A percentile compares a stretch with the other conserved stretches of the same genome.
Evolutionary conservation across 2,113 vertebrate genomes (phyloP).

Genomic region (Grammomys surdaster): DNA sequence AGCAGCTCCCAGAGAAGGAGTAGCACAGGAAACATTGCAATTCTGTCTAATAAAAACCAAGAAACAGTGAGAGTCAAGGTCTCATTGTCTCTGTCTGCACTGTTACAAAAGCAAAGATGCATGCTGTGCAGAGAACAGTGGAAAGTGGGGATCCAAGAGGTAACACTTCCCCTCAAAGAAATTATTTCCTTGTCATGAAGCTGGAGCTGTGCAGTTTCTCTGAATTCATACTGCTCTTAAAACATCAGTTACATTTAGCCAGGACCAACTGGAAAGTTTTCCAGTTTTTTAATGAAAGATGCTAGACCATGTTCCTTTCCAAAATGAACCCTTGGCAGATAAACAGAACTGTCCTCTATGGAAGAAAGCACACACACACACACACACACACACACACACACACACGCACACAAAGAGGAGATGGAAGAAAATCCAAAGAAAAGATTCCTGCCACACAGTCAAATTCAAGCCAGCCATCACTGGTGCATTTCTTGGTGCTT

Average conservation of each 20-base stretch:
- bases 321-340: not conserved
- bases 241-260: not conserved
- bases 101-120: not conserved
- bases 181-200: not conserved
- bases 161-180: slow-evolving; percentile 10
- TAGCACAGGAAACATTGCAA: not conserved
- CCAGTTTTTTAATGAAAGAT: not conserved
- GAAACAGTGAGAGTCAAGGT: not conserved
- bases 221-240: not conserved
- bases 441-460: not conserved
- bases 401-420: not conserved
- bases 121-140: not conserved
- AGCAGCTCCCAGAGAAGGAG: not conserved
- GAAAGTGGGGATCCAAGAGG: not conserved
- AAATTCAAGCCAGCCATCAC: not conserved
- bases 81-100: not conserved
- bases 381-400: no score
- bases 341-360: not conserved
- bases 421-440: not conserved
- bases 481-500: not conserved
- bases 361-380: no score
- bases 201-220: not conserved
- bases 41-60: not conserved
- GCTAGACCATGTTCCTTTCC: not conserved
- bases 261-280: not conserved